Conservation (phyloP, 1,140 invertebrate genomes). For the Nixonia krombeini region DNA sequence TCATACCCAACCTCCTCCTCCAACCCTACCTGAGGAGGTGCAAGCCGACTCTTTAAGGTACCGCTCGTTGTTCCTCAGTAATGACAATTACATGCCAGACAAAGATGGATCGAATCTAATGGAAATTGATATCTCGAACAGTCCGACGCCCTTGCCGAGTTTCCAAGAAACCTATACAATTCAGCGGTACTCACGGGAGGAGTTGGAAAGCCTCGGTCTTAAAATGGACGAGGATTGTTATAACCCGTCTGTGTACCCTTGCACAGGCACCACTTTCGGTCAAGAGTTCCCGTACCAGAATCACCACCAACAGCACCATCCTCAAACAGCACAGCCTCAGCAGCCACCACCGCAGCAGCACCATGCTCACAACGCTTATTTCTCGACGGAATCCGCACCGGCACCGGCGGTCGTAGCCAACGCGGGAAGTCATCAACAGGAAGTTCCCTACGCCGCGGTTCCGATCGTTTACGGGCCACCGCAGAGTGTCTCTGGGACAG, state of each 20-base stretch:
- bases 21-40: conserved; percentile 66
- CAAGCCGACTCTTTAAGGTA: conserved; percentile 68
- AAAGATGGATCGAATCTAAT: neutral
- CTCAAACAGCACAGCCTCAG: conserved; percentile 26
- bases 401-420: conserved; percentile 47
- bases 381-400: conserved; percentile 52
- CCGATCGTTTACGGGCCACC: conserved; percentile 63
- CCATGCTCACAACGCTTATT: conserved; percentile 52
- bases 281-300: conserved; percentile 74
- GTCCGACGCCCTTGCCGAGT: conserved; percentile 81
- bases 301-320: conserved; percentile 65
- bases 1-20: conserved; percentile 59
- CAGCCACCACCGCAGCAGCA: conserved; percentile 46
- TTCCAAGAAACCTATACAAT: conserved; percentile 90
- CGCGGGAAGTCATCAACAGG: conserved; percentile 54
- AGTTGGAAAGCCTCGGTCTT: conserved; percentile 75
- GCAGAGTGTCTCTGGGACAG: conserved; percentile 35
- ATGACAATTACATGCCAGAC: no score
- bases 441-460: conserved; percentile 52
- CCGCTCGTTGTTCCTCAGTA: neutral
- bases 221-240: conserved; percentile 87
- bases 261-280: conserved; percentile 73
- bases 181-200: conserved; percentile 75
- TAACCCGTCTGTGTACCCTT: conserved; percentile 71
- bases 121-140: conserved; percentile 45